Evolutionary conservation across 1,140 invertebrate genomes (phyloP).

Genomic region (Holotrichia oblita): DNA sequence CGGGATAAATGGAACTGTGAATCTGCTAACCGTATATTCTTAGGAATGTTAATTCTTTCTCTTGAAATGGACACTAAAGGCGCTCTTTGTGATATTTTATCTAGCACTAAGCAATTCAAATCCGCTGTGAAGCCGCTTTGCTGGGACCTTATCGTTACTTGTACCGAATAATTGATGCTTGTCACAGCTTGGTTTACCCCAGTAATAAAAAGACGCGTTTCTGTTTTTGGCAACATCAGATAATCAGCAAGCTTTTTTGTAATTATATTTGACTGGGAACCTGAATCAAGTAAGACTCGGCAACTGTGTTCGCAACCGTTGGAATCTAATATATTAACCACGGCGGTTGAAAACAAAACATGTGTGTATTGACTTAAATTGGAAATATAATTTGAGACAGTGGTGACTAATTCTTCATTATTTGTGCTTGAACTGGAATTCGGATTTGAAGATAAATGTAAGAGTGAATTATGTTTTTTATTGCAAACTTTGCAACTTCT

Average conservation of each 20-base stretch:
- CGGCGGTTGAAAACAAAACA: constrained; percentile 46
- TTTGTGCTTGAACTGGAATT: not conserved
- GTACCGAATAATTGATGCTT: constrained; percentile 37
- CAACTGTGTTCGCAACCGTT: constrained; percentile 39
- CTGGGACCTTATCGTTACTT: constrained; percentile 45
- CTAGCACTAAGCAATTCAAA: constrained; percentile 43
- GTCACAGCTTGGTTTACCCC: constrained; percentile 43
- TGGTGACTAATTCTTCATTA: constrained; percentile 29
- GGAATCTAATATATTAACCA: constrained; percentile 44
- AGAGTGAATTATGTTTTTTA: constrained; percentile 50
- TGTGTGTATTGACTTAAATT: constrained; percentile 10
- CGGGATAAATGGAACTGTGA: constrained; percentile 14
- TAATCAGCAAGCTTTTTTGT: constrained; percentile 38
- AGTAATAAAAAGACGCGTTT: constrained; percentile 25
- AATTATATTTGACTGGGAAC: constrained; percentile 49
- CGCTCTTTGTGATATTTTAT: constrained; percentile 44
- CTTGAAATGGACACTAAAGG: constrained; percentile 45
- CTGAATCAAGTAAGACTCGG: constrained; percentile 45
- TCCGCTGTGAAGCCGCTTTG: constrained; percentile 31
- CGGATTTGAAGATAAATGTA: constrained; percentile 43
- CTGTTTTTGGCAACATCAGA: constrained; percentile 31
- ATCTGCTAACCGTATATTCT: constrained; percentile 42
- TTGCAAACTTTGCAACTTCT: constrained; percentile 48
- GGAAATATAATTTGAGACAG: constrained; percentile 18
- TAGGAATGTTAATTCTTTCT: constrained; percentile 43